Evolutionary conservation across 1,140 invertebrate species (phyloP), one percentile per base, ranked within the genome.

Genomic region (Macrostomum lignano): DNA sequence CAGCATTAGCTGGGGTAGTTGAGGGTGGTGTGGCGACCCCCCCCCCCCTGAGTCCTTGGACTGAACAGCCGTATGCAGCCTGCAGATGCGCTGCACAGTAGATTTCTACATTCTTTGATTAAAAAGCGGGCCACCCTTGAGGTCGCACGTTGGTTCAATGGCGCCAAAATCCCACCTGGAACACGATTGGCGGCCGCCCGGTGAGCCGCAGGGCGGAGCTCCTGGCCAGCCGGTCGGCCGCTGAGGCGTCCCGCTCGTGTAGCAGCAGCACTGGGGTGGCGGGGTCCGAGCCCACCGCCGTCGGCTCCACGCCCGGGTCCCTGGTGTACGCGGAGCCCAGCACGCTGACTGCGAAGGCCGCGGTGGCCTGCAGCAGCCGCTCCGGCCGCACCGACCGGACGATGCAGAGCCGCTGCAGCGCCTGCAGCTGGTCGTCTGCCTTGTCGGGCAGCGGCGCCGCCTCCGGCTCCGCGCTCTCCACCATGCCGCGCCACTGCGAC

Each of bases 331-430:
- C 10, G 34, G 34, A 3, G 14, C 48, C 52, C 2, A 58, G 39
- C 3, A 55, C 49, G 31, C 30, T 38, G 11, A 42, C 41, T 13
- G 56, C 44, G 36, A 55, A 56, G 2, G 43, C 21, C 10, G 44
- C 45, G 3, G 49, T 43, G 6, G 48, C 46, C 29, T 53, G 52
- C 31, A 55, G 41, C 5, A 56, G 30, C 11, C 51, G 37, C 33
- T 58, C 52, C 41, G 42, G 47, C 14, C 55, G 38, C 5, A 55
- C 46, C 21, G 51, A 52, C 25, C 52, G 36, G n/a, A 55, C 40
- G 17, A 58, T 45, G 38, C 47, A 48, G 9, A 55, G 38, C 17
- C 48, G 38, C 37, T 58, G 53, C 35, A 58, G 42, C 25, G 45
- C 48, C 21, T 45, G 45, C 7, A 42, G 25, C 6, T 48, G 44